phyloP scores from a whole-genome alignment of 2,113 vertebrate genomes.

The Notechis scutatus region DNA sequence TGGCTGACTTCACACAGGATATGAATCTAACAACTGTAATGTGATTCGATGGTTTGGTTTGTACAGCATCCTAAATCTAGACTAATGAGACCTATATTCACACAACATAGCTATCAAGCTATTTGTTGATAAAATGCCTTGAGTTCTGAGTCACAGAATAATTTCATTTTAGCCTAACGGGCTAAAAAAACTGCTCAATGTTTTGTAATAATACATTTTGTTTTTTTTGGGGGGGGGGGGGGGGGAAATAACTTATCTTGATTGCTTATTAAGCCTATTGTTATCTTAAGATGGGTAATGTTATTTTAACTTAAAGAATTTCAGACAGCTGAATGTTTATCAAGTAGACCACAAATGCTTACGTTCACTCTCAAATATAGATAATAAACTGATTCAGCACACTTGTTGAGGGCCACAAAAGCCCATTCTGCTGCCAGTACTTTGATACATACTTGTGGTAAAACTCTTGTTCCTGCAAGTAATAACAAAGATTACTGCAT shows the following conservation, averaged over 20 bases:
- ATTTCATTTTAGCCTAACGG: neutral
- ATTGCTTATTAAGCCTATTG: neutral
- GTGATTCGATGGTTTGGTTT: neutral
- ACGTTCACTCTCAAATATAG: neutral
- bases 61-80: neutral
- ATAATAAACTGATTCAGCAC: neutral
- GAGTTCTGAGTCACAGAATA: neutral
- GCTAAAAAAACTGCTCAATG: neutral
- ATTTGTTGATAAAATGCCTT: neutral
- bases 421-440: neutral
- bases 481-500: neutral
- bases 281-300: neutral
- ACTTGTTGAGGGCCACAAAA: neutral
- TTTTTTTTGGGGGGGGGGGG: neutral
- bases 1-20: neutral
- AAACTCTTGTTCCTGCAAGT: neutral
- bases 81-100: neutral
- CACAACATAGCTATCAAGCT: neutral
- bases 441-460: neutral
- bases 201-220: neutral
- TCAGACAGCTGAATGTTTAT: neutral
- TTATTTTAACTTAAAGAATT: neutral
- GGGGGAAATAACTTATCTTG: neutral
- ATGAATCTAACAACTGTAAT: neutral
- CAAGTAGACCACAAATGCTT: neutral